phyloP scores from a whole-genome alignment of 2,113 vertebrate species.

The Catagonus wagneri region DNA sequence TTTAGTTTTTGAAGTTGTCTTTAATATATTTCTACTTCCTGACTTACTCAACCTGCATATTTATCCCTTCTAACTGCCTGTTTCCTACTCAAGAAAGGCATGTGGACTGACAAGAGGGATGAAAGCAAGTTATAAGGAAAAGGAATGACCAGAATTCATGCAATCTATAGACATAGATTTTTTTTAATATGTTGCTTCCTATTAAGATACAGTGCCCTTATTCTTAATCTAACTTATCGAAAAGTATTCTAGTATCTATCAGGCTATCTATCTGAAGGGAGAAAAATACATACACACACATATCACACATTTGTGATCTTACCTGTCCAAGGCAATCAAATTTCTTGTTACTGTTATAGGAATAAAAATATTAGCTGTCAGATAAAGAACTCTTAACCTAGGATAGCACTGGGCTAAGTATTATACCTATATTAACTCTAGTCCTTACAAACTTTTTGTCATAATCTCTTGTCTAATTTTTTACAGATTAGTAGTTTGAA shows the following conservation, averaged over 20 bases:
- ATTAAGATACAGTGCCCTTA: background rate
- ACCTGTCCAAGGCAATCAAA: background rate
- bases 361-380: background rate
- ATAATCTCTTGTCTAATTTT: background rate
- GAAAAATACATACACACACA: background rate
- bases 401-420: background rate
- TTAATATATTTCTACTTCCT: background rate
- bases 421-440: background rate
- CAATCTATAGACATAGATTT: background rate
- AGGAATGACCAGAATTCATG: background rate
- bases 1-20: background rate
- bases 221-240: background rate
- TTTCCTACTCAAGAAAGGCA: background rate
- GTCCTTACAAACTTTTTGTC: background rate
- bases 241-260: background rate
- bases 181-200: background rate
- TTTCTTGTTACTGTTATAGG: conserved; percentile 4
- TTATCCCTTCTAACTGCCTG: background rate
- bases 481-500: background rate
- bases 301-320: background rate
- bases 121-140: background rate
- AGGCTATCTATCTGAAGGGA: background rate
- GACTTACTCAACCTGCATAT: background rate
- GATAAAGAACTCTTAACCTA: background rate
- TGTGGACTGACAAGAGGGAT: background rate